Base-by-base conservation (phyloP, 2,797 vertebrate species). In the Argyrosomus regius region DNA sequence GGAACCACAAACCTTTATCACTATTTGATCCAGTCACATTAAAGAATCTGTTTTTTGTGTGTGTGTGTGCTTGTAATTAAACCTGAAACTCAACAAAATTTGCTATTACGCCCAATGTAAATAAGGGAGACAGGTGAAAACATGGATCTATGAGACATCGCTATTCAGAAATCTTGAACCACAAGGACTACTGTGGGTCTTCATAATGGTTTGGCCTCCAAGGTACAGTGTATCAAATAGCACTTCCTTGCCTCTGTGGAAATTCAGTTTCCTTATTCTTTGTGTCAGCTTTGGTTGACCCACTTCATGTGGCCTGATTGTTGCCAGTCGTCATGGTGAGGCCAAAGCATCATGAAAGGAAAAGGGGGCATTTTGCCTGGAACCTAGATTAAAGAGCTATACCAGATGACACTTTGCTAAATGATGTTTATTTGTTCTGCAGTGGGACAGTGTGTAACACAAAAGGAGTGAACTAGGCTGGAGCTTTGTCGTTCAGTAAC, bases 231-330 rank as follows among this genome's bases (percentile, higher is more conserved):
- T 74, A 72, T 82, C 50, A 62, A 73, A 60, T 62, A 28, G 9
- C 72, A 31, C 24, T 9, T 64, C 41, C 45, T 60, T 20, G 24
- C 39, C 26, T 49, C 35, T 49, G 46, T 58, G 49, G 20, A 68
- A 68, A 58, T 65, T 60, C 53, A 48, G 28, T 58, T 75, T 72
- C 9, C 57, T 45, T 43, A 45, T 54, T 86, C 50, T 78, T 74
- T 81, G 65, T 75, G 64, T 46, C 80, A 74, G 39, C 54, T 67
- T 79, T 71, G 35, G 80, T 72, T 92, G 92, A 92, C 89, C 91
- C 81, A 93, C 77, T 93, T 94, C 88, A 82, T 84, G 81, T 75
- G 84, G 81, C 87, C 87, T 68, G 65, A 67, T 80, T 88, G 73
- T 80, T 88, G 73, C 72, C 46, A 66, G 85, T 93, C 75, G 87